Percentiles rank a stretch among this genome's conserved stretches.
phyloP scores from a whole-genome alignment of 2,797 vertebrate genomes.

The Simalia tracyae region DNA sequence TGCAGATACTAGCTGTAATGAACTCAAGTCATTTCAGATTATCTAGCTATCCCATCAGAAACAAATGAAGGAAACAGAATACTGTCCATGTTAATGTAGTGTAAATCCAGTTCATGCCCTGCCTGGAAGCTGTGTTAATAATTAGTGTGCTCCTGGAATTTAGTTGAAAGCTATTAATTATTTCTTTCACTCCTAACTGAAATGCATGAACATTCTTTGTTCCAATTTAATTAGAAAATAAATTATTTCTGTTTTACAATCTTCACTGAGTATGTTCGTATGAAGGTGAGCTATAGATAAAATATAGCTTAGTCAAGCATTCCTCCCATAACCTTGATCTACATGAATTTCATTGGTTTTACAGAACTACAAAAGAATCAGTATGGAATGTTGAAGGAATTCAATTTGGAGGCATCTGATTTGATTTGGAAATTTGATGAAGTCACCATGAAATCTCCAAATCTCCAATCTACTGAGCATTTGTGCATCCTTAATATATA shows the following conservation, averaged over 20 bases:
- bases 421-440: not conserved
- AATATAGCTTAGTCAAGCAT: not conserved
- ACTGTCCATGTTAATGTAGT: constrained; percentile 8
- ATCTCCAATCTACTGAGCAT: not conserved
- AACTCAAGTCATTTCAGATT: constrained; percentile 14
- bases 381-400: not conserved
- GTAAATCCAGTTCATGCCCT: constrained; percentile 25
- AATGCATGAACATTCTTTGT: constrained; percentile 46
- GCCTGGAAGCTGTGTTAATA: constrained; percentile 26
- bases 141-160: constrained; percentile 21
- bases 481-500: not conserved
- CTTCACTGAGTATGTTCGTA: constrained; percentile 42
- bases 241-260: constrained; percentile 50
- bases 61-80: constrained; percentile 22
- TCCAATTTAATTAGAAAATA: constrained; percentile 58
- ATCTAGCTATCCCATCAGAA: not conserved
- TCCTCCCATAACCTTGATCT: not conserved
- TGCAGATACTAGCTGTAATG: not conserved
- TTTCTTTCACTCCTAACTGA: constrained; percentile 64
- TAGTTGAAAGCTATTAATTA: constrained; percentile 54
- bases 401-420: not conserved
- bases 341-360: not conserved
- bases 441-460: not conserved
- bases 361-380: not conserved
- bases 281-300: not conserved